These are phyloP conservation scores for Sebastes fasciatus DNA, from an alignment of 2,113 vertebrate species.

Conservation along the genomic window DNA sequence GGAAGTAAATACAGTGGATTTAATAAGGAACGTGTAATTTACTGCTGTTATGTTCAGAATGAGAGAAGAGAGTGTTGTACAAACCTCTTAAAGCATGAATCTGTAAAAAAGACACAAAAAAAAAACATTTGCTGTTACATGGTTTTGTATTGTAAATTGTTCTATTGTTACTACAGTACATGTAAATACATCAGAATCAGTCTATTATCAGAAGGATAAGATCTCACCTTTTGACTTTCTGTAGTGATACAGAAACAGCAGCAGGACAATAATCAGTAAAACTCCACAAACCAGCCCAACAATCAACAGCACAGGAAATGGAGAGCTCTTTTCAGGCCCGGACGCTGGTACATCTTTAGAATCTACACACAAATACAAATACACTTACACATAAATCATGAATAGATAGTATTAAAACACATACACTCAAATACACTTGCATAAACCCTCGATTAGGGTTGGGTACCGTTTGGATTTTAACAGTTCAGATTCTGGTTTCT, in stretches of 20 bases:
- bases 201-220: background rate
- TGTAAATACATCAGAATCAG: background rate
- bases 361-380: background rate
- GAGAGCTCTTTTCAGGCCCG: background rate
- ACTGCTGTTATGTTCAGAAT: no score
- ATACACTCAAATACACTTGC: background rate
- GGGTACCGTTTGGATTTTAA: no score
- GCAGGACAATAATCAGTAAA: slow-evolving; percentile 22
- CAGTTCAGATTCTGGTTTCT: no score
- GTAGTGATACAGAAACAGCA: background rate
- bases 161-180: background rate
- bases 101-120: no score
- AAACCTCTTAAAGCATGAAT: no score
- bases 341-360: background rate
- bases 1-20: no score
- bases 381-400: no score
- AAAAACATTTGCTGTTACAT: background rate
- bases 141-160: background rate
- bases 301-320: background rate
- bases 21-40: no score
- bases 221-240: slow-evolving; percentile 56
- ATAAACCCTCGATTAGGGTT: background rate
- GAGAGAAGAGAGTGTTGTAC: no score
- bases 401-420: no score
- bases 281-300: slow-evolving; percentile 40